phyloP scores from a whole-genome alignment of 2,113 vertebrate genomes.

The Illadopsis cleaveri region DNA sequence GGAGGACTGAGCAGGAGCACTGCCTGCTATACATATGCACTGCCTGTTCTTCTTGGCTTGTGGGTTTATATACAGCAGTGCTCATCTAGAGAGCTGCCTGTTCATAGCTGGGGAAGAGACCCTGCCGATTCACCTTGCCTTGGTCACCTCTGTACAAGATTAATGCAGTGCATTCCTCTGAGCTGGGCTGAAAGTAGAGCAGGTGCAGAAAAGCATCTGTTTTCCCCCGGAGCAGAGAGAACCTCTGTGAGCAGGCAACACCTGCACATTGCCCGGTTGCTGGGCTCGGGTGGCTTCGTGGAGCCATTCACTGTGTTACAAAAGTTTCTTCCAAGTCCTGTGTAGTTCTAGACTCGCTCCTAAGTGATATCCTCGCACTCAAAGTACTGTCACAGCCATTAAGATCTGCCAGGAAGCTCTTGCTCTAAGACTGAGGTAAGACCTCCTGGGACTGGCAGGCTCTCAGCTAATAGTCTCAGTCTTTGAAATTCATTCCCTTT shows the following conservation, averaged over 20 bases:
- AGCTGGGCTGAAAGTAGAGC: constrained; percentile 46
- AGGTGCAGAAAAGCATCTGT: constrained; percentile 69
- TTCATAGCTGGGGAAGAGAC: constrained; percentile 10
- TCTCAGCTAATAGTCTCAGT: constrained; percentile 62
- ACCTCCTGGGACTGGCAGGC: constrained; percentile 52
- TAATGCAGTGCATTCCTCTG: constrained; percentile 51
- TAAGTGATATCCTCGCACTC: neutral
- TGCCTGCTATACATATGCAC: neutral
- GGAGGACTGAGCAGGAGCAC: neutral
- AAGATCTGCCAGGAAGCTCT: constrained; percentile 64
- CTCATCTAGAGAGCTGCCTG: neutral
- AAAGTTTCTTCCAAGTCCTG: neutral
- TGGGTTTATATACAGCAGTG: neutral
- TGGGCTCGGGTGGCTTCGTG: neutral
- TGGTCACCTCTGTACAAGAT: constrained; percentile 63
- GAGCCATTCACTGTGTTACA: neutral
- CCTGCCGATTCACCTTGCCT: constrained; percentile 57
- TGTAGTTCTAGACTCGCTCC: neutral
- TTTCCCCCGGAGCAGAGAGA: constrained; percentile 2
- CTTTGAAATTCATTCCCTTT: constrained; percentile 63
- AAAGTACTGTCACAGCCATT: constrained; percentile 57
- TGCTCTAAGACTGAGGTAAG: constrained; percentile 57
- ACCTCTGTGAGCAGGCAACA: constrained; percentile 29
- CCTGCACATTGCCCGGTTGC: neutral
- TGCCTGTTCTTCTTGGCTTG: constrained; percentile 34